These are phyloP conservation scores for Antennarius maculatus DNA, from an alignment of 2,797 vertebrate species.

Conservation along the genomic window DNA sequence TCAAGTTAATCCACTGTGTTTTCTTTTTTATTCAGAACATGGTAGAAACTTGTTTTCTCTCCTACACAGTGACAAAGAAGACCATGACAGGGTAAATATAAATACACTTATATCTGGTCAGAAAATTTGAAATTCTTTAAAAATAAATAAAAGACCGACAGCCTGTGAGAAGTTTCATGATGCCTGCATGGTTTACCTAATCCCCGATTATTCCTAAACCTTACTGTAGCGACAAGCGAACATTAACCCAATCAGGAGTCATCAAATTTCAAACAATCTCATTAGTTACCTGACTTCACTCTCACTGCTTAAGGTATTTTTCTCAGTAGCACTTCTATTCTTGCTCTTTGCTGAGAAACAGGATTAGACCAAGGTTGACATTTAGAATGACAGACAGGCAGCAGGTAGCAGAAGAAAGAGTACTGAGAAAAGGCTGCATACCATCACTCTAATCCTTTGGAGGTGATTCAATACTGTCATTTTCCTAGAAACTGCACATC, in stretches of 20 bases:
- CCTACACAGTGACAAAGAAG: not conserved
- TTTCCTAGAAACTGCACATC: constrained; percentile 34
- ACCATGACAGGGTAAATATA: not conserved
- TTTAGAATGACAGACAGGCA: constrained; percentile 40
- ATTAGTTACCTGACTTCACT: constrained; percentile 15
- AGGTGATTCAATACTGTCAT: constrained; percentile 7
- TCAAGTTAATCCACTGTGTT: too few relatives aligned
- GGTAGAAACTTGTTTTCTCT: too few relatives aligned
- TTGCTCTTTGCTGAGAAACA: constrained; percentile 28
- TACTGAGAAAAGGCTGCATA: constrained; percentile 45
- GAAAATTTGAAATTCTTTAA: not conserved
- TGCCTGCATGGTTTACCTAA: constrained; percentile 30
- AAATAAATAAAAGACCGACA: not conserved
- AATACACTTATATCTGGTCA: not conserved
- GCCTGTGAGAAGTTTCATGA: constrained; percentile 26
- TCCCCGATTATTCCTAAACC: constrained; percentile 31
- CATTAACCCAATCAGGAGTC: constrained; percentile 30
- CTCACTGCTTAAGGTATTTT: constrained; percentile 5
- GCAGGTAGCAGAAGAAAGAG: constrained; percentile 14
- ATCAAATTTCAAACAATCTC: constrained; percentile 23
- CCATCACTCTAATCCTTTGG: constrained; percentile 33
- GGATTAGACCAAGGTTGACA: constrained; percentile 39
- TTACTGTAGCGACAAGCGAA: constrained; percentile 22
- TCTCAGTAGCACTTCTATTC: constrained; percentile 14
- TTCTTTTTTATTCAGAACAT: too few relatives aligned